Conservation (phyloP, 2,888 invertebrate genomes). For the Lasioglossum oenotherae region DNA sequence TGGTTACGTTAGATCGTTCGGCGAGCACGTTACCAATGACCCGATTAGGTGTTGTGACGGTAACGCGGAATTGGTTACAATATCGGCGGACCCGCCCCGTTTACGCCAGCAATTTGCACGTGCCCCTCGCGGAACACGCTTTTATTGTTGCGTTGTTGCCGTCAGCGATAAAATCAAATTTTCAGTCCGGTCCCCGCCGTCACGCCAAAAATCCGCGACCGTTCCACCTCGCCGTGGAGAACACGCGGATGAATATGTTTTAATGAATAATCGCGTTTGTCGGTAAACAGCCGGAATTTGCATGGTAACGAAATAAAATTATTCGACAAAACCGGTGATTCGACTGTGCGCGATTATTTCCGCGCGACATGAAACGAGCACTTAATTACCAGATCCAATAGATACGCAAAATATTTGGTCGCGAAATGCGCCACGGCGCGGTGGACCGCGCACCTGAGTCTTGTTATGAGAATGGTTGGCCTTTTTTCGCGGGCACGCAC, state of each 20-base stretch:
- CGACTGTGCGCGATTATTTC: constrained; percentile 9
- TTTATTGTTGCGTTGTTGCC: constrained; percentile 23
- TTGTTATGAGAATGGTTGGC: not conserved
- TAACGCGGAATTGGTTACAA: constrained; percentile 39
- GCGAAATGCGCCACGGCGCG: not conserved
- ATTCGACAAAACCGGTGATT: not conserved
- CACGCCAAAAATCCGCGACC: constrained; percentile 28
- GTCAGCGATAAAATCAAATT: constrained; percentile 6
- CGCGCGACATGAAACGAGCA: constrained; percentile 3
- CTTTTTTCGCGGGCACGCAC: not conserved
- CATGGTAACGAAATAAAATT: constrained; percentile 10
- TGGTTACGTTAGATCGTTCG: not conserved
- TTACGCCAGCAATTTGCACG: constrained; percentile 22
- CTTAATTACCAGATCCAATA: constrained; percentile 5
- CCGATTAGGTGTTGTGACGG: not conserved
- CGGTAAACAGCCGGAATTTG: constrained; percentile 23
- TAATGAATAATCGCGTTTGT: constrained; percentile 43
- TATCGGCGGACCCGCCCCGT: constrained; percentile 1
- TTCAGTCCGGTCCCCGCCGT: not conserved
- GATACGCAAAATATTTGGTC: not conserved
- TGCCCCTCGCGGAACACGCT: not conserved
- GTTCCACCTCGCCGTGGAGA: not conserved
- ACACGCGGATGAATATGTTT: constrained; percentile 23
- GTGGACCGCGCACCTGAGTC: not conserved
- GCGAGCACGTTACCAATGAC: not conserved